A percentile compares a stretch with the other conserved stretches of the same genome.
Conservation (phyloP, 1,140 invertebrate genomes). For the Argopecten irradians region DNA sequence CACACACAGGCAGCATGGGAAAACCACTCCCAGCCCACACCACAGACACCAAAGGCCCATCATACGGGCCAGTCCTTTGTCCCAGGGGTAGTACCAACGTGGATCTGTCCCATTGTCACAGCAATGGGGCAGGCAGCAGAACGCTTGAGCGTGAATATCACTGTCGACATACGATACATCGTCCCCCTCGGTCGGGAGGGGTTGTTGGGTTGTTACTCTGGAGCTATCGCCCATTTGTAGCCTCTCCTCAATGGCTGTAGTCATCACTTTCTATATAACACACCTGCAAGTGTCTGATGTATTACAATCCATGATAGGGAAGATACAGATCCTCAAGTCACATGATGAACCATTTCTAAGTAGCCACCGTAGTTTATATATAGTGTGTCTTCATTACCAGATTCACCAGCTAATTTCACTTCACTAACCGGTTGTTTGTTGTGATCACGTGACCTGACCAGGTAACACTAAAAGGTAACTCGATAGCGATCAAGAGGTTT, state of each 20-base stretch:
- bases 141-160: neutral
- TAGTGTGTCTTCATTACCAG: too few species aligned
- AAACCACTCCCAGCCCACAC: conserved; percentile 38
- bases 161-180: neutral
- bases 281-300: too few species aligned
- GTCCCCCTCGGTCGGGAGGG: neutral
- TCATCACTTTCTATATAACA: too few species aligned
- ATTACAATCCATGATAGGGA: too few species aligned
- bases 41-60: conserved; percentile 39
- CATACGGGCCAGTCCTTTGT: conserved; percentile 38
- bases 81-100: conserved; percentile 51
- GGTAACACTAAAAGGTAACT: conserved; percentile 4
- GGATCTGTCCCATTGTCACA: conserved; percentile 37
- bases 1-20: conserved; percentile 45
- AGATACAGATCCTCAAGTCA: too few species aligned
- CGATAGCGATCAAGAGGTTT: too few species aligned
- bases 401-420: too few species aligned
- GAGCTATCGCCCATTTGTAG: neutral
- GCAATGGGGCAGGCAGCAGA: conserved; percentile 29
- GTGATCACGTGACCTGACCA: neutral
- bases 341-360: too few species aligned
- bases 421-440: neutral
- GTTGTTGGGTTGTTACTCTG: neutral
- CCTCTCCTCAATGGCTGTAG: too few species aligned
- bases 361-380: too few species aligned